A percentile compares a stretch with the other conserved stretches of the same genome.
Conservation (phyloP, 2,888 invertebrate species). For the Nasonia oneida region DNA sequence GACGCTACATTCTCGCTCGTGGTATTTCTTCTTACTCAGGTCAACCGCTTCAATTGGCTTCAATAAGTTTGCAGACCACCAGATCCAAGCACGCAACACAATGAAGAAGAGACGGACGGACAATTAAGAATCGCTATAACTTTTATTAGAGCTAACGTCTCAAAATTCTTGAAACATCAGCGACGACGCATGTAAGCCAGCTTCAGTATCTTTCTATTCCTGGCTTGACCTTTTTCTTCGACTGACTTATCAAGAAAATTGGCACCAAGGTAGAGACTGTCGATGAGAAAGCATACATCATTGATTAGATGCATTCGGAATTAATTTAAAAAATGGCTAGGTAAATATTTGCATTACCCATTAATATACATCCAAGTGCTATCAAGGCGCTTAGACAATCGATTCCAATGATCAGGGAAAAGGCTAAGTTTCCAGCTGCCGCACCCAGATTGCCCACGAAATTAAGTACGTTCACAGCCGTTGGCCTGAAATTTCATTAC, state of each 20-base stretch:
- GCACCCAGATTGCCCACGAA: constrained; percentile 74
- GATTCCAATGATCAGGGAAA: constrained; percentile 71
- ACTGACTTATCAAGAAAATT: constrained; percentile 22
- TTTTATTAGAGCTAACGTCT: constrained; percentile 8
- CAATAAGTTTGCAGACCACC: constrained; percentile 34
- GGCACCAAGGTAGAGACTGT: constrained; percentile 39
- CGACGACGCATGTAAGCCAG: neutral
- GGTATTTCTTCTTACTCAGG: constrained; percentile 11
- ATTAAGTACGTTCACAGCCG: constrained; percentile 70
- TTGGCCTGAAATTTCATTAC: constrained; percentile 67
- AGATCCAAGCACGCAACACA: constrained; percentile 9
- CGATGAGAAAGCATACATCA: neutral
- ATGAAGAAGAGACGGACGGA: constrained; percentile 26
- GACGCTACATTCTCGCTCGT: constrained; percentile 19
- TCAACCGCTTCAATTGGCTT: constrained; percentile 57
- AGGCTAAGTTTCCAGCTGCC: constrained; percentile 73
- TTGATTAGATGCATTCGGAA: neutral
- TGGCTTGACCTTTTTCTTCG: neutral
- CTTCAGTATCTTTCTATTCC: constrained; percentile 41
- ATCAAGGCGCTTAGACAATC: constrained; percentile 72
- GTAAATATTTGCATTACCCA: constrained; percentile 67
- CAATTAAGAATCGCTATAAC: constrained; percentile 40
- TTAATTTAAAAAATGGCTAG: neutral
- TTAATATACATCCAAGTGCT: constrained; percentile 70
- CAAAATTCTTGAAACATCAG: constrained; percentile 7